Conservation (phyloP, 2,888 invertebrate species). For the Phyllotreta cruciferae region DNA sequence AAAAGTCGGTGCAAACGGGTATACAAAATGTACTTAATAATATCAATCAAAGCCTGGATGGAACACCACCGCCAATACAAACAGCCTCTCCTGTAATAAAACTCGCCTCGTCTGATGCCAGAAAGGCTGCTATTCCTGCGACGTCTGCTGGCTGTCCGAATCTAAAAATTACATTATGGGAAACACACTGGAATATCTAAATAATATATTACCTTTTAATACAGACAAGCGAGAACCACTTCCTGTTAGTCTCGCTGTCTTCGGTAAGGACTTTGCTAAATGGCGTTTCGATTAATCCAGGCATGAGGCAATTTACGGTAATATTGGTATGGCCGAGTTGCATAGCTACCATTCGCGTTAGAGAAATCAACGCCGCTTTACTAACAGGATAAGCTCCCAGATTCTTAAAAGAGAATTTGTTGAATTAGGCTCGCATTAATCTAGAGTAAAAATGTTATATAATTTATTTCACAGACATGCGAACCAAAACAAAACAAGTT, state of each 20-base stretch:
- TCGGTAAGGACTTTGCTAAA: constrained; percentile 76
- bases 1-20: no score
- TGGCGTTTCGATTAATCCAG: constrained; percentile 89
- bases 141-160: constrained; percentile 70
- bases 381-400: constrained; percentile 90
- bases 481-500: no score
- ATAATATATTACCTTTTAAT: constrained; percentile 1
- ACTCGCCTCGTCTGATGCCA: constrained; percentile 73
- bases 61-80: constrained; percentile 69
- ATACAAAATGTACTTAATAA: no score
- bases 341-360: constrained; percentile 81
- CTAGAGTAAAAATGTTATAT: no score
- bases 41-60: no score
- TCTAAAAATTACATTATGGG: constrained; percentile 46
- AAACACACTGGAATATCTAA: constrained; percentile 19
- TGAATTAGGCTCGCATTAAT: no score
- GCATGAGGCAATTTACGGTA: constrained; percentile 90
- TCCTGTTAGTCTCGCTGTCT: constrained; percentile 55
- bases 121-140: constrained; percentile 70
- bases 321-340: constrained; percentile 83
- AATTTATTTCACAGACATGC: constrained; percentile 85
- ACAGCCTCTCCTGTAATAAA: constrained; percentile 79
- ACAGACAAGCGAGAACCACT: constrained; percentile 10
- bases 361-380: constrained; percentile 88
- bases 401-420: constrained; percentile 67